Evolutionary conservation across 2,888 invertebrate species (phyloP).

Genomic region (Lasioglossum zephyrum): DNA sequence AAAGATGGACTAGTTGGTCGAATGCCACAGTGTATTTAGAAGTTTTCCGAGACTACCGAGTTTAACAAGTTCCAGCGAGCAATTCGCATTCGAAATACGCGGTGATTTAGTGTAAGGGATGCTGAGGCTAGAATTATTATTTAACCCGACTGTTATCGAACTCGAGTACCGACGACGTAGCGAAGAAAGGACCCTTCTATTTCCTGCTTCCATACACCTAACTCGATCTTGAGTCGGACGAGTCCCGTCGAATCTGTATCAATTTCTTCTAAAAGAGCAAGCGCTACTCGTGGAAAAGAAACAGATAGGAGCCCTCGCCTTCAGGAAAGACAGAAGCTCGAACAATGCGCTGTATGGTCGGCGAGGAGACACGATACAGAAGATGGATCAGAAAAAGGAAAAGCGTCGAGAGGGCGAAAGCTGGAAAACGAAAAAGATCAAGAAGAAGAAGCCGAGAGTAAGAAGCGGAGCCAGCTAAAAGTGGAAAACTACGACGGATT

Average conservation of each 20-base stretch:
- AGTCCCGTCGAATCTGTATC: conserved; percentile 17
- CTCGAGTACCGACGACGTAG: neutral
- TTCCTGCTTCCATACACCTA: neutral
- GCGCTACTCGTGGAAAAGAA: neutral
- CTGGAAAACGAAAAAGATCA: neutral
- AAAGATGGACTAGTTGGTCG: neutral
- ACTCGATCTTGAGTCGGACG: neutral
- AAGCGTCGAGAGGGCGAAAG: neutral
- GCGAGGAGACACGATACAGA: neutral
- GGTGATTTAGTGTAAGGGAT: neutral
- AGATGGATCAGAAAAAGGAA: neutral
- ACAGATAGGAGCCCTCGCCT: neutral
- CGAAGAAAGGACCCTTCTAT: neutral
- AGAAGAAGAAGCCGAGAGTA: neutral
- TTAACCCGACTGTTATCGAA: neutral
- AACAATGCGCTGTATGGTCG: neutral
- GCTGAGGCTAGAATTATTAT: neutral
- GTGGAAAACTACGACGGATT: conserved; percentile 1
- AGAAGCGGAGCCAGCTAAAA: neutral
- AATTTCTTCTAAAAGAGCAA: neutral
- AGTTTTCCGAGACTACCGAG: neutral
- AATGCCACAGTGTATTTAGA: neutral
- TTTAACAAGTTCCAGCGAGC: neutral
- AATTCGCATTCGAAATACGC: neutral
- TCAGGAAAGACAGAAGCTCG: neutral